Conservation (phyloP, 2,797 vertebrate species). For the Capromys pilorides region DNA sequence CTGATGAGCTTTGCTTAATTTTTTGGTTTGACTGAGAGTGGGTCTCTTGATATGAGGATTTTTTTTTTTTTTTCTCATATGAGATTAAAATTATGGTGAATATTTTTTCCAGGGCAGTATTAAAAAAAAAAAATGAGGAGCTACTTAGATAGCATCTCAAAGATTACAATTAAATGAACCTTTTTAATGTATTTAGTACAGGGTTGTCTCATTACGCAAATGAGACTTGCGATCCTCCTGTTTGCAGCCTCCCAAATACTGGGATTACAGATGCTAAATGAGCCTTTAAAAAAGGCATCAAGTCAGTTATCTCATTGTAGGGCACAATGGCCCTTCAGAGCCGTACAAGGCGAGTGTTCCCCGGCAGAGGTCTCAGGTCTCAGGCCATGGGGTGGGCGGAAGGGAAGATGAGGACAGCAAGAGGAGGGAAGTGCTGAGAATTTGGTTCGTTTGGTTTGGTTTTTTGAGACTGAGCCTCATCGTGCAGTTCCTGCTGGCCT, state of each 20-base stretch:
- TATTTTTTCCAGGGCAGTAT: slow-evolving; percentile 56
- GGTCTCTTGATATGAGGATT: slow-evolving; percentile 46
- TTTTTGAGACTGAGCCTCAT: background rate
- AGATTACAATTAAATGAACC: slow-evolving; percentile 54
- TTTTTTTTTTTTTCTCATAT: too few relatives aligned
- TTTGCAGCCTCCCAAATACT: too few relatives aligned
- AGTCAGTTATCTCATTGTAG: background rate
- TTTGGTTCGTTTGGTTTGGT: background rate
- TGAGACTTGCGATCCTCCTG: too few relatives aligned
- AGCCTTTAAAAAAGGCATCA: slow-evolving; percentile 8
- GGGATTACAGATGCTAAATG: background rate
- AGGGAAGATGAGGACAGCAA: background rate
- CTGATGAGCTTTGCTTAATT: slow-evolving; percentile 39
- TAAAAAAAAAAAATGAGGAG: slow-evolving; percentile 25
- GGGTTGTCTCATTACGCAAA: too few relatives aligned
- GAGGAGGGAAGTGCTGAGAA: background rate
- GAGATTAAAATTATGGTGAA: slow-evolving; percentile 48
- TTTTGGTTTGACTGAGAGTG: slow-evolving; percentile 61
- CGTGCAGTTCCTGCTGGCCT: background rate
- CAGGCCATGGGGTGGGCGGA: background rate
- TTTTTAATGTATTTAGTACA: background rate
- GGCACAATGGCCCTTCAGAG: background rate
- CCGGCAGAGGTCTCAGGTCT: background rate
- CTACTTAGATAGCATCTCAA: slow-evolving; percentile 52
- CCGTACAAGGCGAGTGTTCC: background rate